phyloP scores from a whole-genome alignment of 2,797 vertebrate species.

The Monodelphis domestica region DNA sequence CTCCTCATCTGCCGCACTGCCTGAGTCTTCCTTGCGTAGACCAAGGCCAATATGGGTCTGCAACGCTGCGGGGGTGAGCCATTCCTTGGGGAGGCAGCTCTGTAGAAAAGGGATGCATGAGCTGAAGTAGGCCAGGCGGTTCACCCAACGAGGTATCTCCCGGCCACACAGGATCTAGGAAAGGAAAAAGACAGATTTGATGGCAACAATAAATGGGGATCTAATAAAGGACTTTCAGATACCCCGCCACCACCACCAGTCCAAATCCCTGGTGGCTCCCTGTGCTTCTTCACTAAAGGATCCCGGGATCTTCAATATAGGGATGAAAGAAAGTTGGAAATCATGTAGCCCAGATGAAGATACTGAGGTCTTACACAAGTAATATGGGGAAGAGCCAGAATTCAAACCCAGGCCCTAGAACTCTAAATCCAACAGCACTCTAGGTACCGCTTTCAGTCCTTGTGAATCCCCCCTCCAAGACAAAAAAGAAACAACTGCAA shows the following conservation, averaged over 20 bases:
- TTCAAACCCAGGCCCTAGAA: neutral
- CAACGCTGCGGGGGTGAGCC: conserved; percentile 94
- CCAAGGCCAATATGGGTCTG: conserved; percentile 96
- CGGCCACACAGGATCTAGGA: conserved; percentile 92
- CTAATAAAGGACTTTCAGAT: neutral
- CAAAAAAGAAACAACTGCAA: neutral
- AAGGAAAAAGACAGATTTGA: neutral
- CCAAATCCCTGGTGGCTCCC: neutral
- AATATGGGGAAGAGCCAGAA: neutral
- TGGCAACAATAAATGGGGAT: neutral
- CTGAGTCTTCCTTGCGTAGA: conserved; percentile 92
- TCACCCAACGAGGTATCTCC: conserved; percentile 96
- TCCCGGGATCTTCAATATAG: neutral
- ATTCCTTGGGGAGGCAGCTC: conserved; percentile 95
- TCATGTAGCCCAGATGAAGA: too few species aligned
- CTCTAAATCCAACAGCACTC: neutral
- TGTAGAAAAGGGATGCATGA: conserved; percentile 96
- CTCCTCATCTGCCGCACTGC: conserved; percentile 90
- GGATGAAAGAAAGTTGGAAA: neutral
- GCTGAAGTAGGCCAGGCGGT: conserved; percentile 96
- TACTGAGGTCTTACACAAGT: neutral
- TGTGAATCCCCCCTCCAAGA: neutral
- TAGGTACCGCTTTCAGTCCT: neutral
- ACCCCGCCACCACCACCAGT: neutral
- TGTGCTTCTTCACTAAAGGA: neutral